Percentiles rank a stretch among this genome's conserved stretches.
Conservation (phyloP, 2,797 vertebrate species). For the Salmo trutta region DNA sequence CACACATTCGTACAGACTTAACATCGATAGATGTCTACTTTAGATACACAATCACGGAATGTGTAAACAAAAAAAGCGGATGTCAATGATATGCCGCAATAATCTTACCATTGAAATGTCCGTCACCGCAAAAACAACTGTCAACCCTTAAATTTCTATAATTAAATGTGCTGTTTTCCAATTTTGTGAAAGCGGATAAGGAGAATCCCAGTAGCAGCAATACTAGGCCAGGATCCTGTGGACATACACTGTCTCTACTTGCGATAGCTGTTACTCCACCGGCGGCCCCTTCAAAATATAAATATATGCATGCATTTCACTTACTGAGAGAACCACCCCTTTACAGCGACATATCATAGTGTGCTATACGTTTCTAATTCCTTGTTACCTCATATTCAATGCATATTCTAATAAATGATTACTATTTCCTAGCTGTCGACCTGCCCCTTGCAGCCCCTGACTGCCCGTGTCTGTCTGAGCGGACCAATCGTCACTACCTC, state of each 20-base stretch:
- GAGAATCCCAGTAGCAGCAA: slow-evolving; percentile 75
- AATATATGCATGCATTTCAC: slow-evolving; percentile 55
- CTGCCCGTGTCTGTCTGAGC: slow-evolving; percentile 61
- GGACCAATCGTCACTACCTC: slow-evolving; percentile 63
- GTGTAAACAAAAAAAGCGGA: slow-evolving; percentile 32
- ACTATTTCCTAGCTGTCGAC: slow-evolving; percentile 65
- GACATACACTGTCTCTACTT: slow-evolving; percentile 62
- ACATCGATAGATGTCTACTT: slow-evolving; percentile 35
- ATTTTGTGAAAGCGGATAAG: slow-evolving; percentile 79
- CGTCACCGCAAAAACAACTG: slow-evolving; percentile 44
- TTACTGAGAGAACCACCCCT: slow-evolving; percentile 40
- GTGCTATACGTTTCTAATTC: slow-evolving; percentile 55
- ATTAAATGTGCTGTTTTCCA: slow-evolving; percentile 67
- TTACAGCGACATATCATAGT: slow-evolving; percentile 35
- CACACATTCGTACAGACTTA: slow-evolving; percentile 26
- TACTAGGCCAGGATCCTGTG: slow-evolving; percentile 83
- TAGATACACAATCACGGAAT: slow-evolving; percentile 48
- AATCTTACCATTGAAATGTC: slow-evolving; percentile 80
- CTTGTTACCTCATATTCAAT: slow-evolving; percentile 27
- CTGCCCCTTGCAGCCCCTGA: slow-evolving; percentile 69
- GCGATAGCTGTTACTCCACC: slow-evolving; percentile 61
- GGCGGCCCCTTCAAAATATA: slow-evolving; percentile 67
- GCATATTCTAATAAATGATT: slow-evolving; percentile 53
- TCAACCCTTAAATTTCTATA: slow-evolving; percentile 52
- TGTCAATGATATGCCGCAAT: slow-evolving; percentile 52